Conservation (phyloP, 2,113 vertebrate genomes). For the Cygnus buccinator region DNA sequence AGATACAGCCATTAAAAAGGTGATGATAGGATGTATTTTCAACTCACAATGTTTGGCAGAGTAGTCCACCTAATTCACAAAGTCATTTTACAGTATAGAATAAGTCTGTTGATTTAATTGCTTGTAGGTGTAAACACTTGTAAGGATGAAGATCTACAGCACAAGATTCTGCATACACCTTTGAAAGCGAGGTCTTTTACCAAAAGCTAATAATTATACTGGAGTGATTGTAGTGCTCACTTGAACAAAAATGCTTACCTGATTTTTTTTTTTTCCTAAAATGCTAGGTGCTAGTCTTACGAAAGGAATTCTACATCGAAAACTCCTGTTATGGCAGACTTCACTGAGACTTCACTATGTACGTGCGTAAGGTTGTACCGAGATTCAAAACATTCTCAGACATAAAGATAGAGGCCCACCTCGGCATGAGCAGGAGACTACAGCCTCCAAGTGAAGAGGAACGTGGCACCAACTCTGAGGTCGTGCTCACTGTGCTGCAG, state of each 20-base stretch:
- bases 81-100: neutral
- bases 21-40: neutral
- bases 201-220: neutral
- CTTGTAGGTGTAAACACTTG: neutral
- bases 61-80: neutral
- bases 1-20: neutral
- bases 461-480: rapidly evolving
- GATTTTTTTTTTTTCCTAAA: neutral
- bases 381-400: neutral
- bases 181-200: neutral
- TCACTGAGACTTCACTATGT: neutral
- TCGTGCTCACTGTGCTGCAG: neutral
- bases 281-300: neutral
- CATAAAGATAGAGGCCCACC: neutral
- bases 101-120: neutral
- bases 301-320: neutral
- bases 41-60: neutral
- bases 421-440: neutral
- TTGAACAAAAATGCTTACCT: neutral
- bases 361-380: neutral
- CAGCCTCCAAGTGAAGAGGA: too few relatives aligned
- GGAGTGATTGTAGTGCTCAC: neutral
- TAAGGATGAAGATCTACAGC: neutral
- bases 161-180: neutral
- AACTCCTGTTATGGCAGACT: neutral